Evolutionary conservation across 2,888 invertebrate genomes (phyloP).

Genomic region (Spisula subtruncata): DNA sequence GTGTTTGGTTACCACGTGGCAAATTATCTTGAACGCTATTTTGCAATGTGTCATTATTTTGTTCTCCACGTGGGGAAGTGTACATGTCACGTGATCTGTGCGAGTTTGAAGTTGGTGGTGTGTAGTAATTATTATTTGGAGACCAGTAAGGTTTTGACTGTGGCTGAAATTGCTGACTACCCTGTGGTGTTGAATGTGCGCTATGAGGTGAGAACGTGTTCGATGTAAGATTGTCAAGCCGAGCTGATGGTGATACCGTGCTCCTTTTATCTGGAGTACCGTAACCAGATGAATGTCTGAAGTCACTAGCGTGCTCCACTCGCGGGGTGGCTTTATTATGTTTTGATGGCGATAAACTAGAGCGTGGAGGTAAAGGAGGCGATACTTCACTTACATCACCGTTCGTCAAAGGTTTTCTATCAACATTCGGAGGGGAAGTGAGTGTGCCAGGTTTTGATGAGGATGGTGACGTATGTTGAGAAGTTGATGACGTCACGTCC

Average conservation of each 20-base stretch:
- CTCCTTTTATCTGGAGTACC: constrained; percentile 27
- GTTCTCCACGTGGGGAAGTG: constrained; percentile 14
- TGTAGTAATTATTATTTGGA: constrained; percentile 35
- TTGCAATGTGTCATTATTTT: neutral
- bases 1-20: neutral
- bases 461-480: constrained; percentile 25
- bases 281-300: constrained; percentile 23
- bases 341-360: constrained; percentile 40
- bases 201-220: constrained; percentile 41
- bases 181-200: constrained; percentile 45
- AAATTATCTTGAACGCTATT: neutral
- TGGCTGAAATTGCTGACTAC: neutral
- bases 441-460: constrained; percentile 60
- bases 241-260: constrained; percentile 34
- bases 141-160: constrained; percentile 18
- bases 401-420: constrained; percentile 59
- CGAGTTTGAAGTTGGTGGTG: constrained; percentile 34
- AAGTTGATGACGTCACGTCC: constrained; percentile 42
- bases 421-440: constrained; percentile 78
- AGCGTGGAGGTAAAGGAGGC: constrained; percentile 73
- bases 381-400: constrained; percentile 62
- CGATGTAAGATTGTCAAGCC: constrained; percentile 51
- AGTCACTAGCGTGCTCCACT: constrained; percentile 1
- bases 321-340: neutral
- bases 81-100: constrained; percentile 23